Evolutionary conservation across 2,113 vertebrate genomes (phyloP), one percentile per base, ranked within the genome.

Genomic region (Eurypyga helias): DNA sequence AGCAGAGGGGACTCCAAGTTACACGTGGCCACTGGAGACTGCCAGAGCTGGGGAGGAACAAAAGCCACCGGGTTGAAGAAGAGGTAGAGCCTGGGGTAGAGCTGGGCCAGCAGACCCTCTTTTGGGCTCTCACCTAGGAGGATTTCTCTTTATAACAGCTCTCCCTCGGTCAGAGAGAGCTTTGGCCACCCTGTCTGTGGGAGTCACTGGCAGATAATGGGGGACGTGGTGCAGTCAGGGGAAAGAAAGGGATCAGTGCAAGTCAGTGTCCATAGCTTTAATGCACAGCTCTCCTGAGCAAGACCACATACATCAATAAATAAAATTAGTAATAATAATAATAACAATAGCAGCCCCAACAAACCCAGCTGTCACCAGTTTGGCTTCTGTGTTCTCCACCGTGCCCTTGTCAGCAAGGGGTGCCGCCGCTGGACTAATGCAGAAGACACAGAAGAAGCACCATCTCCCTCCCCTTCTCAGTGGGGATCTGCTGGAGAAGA

Each of bases 291-390:
- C 61, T 96, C 83, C 77, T 78, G 90, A 95, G 81, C 67, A 61
- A 92, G 38, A 91, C 52, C 65, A 90, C 23, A 57, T 54, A 55
- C 8, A 91, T 97, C 83, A 97, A 96, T 97, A 97, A 97, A 97
- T 97, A 97, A 91, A 70, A 75, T 67, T 81, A 90, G 12, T 41
- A 41, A 41, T 41, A 41, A 80, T 88, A 89, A 72, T 69, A 93
- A 93, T 71, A 88, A 80, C 90, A 46, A 91, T 10, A 97, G 81
- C 73, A 92, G 91, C 80, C 95, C 95, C 86, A 81, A 48, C 36
- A 89, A 89, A 71, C 92, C 94, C 90, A 87, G 73, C 92, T 95
- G 91, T 38, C 95, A 95, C 94, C 92, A 82, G 55, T 87, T 90
- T 89, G 86, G 86, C 91, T 93, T 89, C 92, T 84, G 80, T 76